Percentiles rank a stretch among this genome's conserved stretches.
These are phyloP conservation scores for Stichodactyla mertensii DNA, from an alignment of 64 coral and sea anemone species.

Conservation along the genomic window DNA sequence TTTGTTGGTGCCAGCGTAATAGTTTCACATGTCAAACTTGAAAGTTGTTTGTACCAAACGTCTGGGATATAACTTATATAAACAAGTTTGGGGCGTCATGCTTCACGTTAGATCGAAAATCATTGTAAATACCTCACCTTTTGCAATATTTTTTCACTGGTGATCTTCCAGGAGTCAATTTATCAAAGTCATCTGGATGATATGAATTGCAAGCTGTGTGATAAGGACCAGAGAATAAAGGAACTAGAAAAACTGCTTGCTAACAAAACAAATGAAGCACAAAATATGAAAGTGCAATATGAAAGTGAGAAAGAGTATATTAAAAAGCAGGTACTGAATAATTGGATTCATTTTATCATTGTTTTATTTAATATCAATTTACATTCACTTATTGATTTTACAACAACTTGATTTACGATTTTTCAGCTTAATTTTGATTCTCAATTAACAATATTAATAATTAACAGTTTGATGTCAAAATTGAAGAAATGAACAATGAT, in stretches of 20 bases:
- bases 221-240: constrained; percentile 25
- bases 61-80: too few species aligned
- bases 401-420: background rate
- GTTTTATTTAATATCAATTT: background rate
- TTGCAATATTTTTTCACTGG: background rate
- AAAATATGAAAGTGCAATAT: constrained; percentile 22
- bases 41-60: too few species aligned
- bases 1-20: too few species aligned
- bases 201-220: background rate
- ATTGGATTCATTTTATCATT: background rate
- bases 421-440: background rate
- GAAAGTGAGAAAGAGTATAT: constrained; percentile 29
- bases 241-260: constrained; percentile 22
- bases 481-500: constrained; percentile 31
- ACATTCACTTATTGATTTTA: background rate
- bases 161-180: background rate
- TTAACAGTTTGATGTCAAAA: constrained; percentile 15
- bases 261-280: constrained; percentile 25
- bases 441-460: background rate
- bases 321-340: constrained; percentile 22
- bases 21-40: too few species aligned
- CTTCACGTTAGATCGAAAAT: too few species aligned
- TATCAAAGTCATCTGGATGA: background rate
- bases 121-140: too few species aligned
- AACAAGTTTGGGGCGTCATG: too few species aligned